These are phyloP conservation scores for Periophthalmodon schlosseri DNA, from an alignment of 2,113 vertebrate species.

Conservation along the genomic window DNA sequence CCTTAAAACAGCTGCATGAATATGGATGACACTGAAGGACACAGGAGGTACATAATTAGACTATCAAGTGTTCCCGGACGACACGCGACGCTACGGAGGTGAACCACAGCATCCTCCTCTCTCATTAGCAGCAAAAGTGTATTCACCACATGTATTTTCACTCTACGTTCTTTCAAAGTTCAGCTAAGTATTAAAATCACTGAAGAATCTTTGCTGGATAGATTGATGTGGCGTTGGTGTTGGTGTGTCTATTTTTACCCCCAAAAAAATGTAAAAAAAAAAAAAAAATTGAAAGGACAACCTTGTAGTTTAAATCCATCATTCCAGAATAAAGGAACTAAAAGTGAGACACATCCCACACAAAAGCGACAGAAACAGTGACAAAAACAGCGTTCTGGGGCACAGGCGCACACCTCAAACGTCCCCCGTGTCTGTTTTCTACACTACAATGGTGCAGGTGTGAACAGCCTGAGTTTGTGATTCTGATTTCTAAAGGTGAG, in stretches of 20 bases:
- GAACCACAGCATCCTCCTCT: conserved; percentile 37
- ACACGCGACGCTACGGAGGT: conserved; percentile 51
- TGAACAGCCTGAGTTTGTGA: conserved; percentile 10
- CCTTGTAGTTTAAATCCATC: conserved; percentile 67
- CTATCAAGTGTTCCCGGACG: conserved; percentile 73
- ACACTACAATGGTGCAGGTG: conserved; percentile 39
- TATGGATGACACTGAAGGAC: conserved; percentile 76
- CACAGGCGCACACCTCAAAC: conserved; percentile 40
- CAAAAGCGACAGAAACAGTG: conserved; percentile 37
- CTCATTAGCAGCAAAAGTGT: conserved; percentile 53
- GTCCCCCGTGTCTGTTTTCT: conserved; percentile 32
- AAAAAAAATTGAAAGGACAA: conserved; percentile 63
- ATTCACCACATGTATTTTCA: conserved; percentile 51
- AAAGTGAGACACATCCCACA: conserved; percentile 69
- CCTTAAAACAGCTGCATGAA: conserved; percentile 74
- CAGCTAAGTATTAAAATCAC: background rate
- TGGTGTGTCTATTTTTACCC: background rate
- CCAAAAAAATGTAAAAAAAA: conserved; percentile 40
- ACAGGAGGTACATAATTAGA: conserved; percentile 74
- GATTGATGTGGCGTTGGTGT: conserved; percentile 9
- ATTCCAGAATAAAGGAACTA: conserved; percentile 48
- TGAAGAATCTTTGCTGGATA: conserved; percentile 20
- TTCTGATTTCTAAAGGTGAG: conserved; percentile 22
- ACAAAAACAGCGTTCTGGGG: conserved; percentile 2
- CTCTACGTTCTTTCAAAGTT: conserved; percentile 39